Base-by-base conservation (phyloP, 1,140 invertebrate species). In the Grapholita molesta region DNA sequence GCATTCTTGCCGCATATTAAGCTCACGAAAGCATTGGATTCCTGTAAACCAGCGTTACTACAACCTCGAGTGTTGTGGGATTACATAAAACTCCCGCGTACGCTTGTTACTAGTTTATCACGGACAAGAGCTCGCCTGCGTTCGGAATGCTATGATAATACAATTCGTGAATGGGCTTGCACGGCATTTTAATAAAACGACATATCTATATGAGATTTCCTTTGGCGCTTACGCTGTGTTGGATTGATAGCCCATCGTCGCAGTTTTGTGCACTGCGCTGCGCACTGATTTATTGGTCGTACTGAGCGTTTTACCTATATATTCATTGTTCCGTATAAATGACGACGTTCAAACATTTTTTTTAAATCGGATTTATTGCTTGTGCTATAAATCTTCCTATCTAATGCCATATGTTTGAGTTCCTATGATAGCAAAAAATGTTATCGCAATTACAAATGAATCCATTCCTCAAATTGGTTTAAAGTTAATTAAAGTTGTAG, bases 221-320 rank as follows among this genome's bases (percentile, higher is more conserved):
- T 71, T 66, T 75, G 74, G 66, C 71, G 71, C 66, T 82, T 80
- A 82, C 78, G 72, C 68, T 74, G 77, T 77, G 74, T 78, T 72
- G 71, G 77, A 74, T 70, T 67, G 61, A 64, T 71, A 68, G 67
- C 69, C 42, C 57, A 67, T 70, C 73, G 73, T 70, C 74, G 83
- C 79, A 84, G 76, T 80, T 82, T 83, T 82, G 80, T 81, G 74
- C 83, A 82, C 24, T 77, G 75, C 74, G 75, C 24, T 77, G 75
- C 74, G 75, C 79, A 78, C 70, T 84, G 84, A 86, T 88, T 86
- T 79, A 79, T 83, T 73, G 74, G 52, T 76, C 77, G 73, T 77
- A 79, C 74, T 65, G 64, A 48, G 69, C 70, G 66, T 66, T 52
- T 28, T 25, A 33, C 30, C 70, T 53, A 52, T 65, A 67, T 72